These are phyloP conservation scores for Drosophila bipectinata DNA, from an alignment of 1,140 invertebrate genomes.

Conservation along the genomic window DNA sequence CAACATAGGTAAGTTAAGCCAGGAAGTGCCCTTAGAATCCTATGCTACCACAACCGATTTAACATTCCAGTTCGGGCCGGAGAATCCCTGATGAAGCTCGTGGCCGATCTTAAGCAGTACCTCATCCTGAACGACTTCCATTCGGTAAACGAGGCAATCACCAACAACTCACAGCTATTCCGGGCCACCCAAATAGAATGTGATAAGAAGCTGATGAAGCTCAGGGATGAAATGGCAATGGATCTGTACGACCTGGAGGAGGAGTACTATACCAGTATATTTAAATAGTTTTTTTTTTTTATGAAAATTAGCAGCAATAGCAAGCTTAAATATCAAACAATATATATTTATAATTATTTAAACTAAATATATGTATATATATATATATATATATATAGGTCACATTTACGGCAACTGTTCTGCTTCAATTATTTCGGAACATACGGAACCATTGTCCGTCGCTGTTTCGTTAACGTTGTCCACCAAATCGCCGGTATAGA, in stretches of 20 bases:
- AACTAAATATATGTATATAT: too few species aligned
- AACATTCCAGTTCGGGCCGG: constrained; percentile 91
- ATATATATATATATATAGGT: too few species aligned
- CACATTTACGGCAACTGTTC: not conserved
- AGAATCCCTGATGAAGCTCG: constrained; percentile 97
- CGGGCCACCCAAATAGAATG: constrained; percentile 95
- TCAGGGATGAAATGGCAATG: constrained; percentile 97
- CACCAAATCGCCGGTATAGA: constrained; percentile 93
- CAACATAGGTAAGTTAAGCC: constrained; percentile 89
- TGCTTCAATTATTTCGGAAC: constrained; percentile 9
- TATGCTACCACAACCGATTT: too few species aligned
- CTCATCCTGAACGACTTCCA: constrained; percentile 98
- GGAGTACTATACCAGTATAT: constrained; percentile 98
- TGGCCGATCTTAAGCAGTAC: constrained; percentile 98
- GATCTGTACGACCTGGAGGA: constrained; percentile 98
- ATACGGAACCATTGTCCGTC: constrained; percentile 9
- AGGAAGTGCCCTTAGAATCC: not conserved
- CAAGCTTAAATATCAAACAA: not conserved
- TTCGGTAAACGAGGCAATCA: constrained; percentile 97
- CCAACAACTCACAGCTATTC: constrained; percentile 95
- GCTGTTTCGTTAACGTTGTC: constrained; percentile 68
- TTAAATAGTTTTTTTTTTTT: constrained; percentile 87
- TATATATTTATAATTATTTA: too few species aligned
- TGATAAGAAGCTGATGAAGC: constrained; percentile 95
- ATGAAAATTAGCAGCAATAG: not conserved